phyloP scores from a whole-genome alignment of 2,113 vertebrate species.

The Nestor notabilis region DNA sequence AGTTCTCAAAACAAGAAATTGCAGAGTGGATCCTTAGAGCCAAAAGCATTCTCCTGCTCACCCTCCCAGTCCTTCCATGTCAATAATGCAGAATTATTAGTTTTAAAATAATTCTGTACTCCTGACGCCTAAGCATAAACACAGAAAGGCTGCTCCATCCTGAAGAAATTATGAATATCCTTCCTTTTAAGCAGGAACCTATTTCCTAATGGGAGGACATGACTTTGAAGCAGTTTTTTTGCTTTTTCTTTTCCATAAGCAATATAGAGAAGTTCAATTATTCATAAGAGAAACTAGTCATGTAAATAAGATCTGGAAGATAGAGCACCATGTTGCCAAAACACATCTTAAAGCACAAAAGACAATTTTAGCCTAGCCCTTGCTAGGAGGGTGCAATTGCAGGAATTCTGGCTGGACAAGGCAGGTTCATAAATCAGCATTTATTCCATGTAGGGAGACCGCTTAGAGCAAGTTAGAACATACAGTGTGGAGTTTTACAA shows the following conservation, averaged over 20 bases:
- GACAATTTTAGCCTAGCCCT: neutral
- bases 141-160: neutral
- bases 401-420: neutral
- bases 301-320: constrained; percentile 13
- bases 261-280: constrained; percentile 18
- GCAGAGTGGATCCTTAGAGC: neutral
- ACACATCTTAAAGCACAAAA: neutral
- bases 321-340: neutral
- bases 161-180: neutral
- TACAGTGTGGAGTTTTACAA: neutral
- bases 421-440: neutral
- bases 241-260: constrained; percentile 4
- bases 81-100: neutral
- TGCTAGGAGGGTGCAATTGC: neutral
- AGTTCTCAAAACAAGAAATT: constrained; percentile 25
- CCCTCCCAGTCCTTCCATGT: neutral
- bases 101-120: neutral
- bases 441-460: neutral
- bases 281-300: constrained; percentile 1
- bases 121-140: neutral
- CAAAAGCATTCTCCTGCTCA: neutral
- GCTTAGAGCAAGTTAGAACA: neutral
- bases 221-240: neutral
- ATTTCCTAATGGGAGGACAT: neutral
- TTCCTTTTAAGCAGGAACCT: neutral